Evolutionary conservation across 2,888 invertebrate genomes (phyloP).

Genomic region (Apocheima hispidaria): DNA sequence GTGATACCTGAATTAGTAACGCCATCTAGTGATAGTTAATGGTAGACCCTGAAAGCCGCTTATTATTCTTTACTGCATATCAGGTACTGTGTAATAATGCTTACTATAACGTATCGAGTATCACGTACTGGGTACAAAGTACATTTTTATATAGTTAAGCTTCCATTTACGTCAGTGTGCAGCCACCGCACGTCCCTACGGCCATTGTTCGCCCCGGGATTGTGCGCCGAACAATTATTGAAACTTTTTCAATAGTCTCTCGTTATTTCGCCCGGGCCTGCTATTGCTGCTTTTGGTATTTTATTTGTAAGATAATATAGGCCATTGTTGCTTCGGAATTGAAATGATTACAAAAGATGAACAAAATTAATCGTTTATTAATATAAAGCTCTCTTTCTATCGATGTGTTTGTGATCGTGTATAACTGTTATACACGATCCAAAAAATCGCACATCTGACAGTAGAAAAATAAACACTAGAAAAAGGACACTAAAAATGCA

Average conservation of each 20-base stretch:
- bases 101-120: slow-evolving; percentile 9
- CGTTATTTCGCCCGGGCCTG: slow-evolving; percentile 42
- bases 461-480: too few species aligned
- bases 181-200: slow-evolving; percentile 30
- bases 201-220: slow-evolving; percentile 22
- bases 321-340: slow-evolving; percentile 17
- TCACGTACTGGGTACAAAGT: background rate
- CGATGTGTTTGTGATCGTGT: background rate
- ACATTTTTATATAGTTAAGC: slow-evolving; percentile 4
- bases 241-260: slow-evolving; percentile 64
- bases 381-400: background rate
- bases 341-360: slow-evolving; percentile 9
- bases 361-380: background rate
- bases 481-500: too few species aligned
- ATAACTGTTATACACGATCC: too few species aligned
- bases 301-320: slow-evolving; percentile 32
- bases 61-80: too few species aligned
- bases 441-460: too few species aligned
- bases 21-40: too few species aligned
- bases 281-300: slow-evolving; percentile 22
- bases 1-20: too few species aligned
- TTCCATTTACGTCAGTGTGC: slow-evolving; percentile 25
- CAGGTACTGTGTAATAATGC: background rate
- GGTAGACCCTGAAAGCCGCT: too few species aligned
- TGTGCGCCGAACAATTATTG: slow-evolving; percentile 55